Conservation (phyloP, 2,113 vertebrate genomes). For the Odocoileus virginianus region DNA sequence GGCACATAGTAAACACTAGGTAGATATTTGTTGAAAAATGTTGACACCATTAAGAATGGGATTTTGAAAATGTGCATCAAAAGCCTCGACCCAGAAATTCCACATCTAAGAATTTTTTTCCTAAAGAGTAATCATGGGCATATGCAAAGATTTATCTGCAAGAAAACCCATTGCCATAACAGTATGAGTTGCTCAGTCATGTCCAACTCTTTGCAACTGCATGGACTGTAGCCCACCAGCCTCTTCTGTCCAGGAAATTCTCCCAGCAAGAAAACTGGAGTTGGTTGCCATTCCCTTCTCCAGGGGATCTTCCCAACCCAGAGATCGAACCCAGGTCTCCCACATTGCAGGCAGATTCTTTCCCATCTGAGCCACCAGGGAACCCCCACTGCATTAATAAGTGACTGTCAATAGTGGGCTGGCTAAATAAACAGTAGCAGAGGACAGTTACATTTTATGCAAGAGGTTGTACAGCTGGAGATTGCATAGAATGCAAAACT, state of each 20-base stretch:
- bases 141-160: neutral
- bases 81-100: neutral
- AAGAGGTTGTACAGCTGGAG: neutral
- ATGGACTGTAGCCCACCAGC: neutral
- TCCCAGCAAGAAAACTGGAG: neutral
- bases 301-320: neutral
- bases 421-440: neutral
- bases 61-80: neutral
- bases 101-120: neutral
- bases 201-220: neutral
- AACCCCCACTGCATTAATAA: neutral
- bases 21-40: neutral
- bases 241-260: neutral
- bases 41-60: neutral
- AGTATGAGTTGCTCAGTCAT: neutral
- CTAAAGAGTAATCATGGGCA: neutral
- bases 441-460: neutral
- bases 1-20: neutral
- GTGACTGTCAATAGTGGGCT: neutral
- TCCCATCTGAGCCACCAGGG: neutral
- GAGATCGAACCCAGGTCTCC: fast-evolving
- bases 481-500: neutral
- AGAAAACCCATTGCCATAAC: neutral
- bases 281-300: neutral
- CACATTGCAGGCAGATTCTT: neutral